Base-by-base conservation (phyloP, 2,113 vertebrate genomes). In the Colossoma macropomum region DNA sequence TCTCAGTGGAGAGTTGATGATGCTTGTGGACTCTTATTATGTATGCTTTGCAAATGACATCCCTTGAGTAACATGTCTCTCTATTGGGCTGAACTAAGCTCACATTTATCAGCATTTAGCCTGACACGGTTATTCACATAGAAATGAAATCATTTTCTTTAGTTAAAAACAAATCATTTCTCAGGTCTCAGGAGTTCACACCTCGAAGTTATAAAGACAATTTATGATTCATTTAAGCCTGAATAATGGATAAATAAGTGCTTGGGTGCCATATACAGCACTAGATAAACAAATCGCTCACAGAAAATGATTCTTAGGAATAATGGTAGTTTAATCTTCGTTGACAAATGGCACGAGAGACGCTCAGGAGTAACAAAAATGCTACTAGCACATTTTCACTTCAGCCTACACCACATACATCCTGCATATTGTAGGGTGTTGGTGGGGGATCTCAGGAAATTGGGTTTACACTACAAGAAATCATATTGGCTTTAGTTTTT, bases 361-460 rank as follows among this genome's bases (percentile, higher is more conserved):
- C 90, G 87, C 76, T 86, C 82, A 69, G 68, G n/a, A 27, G 63
- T 25, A 80, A 86, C 65, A 77, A 76, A 85, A 75, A 77, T 75
- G 54, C 80, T 87, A 92, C 85, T 66, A 60, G 79, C 41, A 45
- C 41, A 45, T 45, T 9, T 45, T 45, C 41, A 45, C 41, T 6
- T 45, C 10, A 45, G 41, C 80, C 86, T 86, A 86, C 88, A 91
- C 87, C 81, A 77, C 86, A 90, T 89, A 86, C 75, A 85, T 88
- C 86, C 86, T 88, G 82, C 80, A 45, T 11, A 45, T 4, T 1
- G 41, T 45, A 9, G 41, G 10, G 41, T 4, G 34, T 85, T 70
- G 77, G 70, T 86, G 84, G 71, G 66, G 74, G 71, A 86, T 68
- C 89, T 88, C 87, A 89, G 89, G 91, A 93, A 92, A 93, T 91